phyloP scores from a whole-genome alignment of 1,140 invertebrate species.

The Prorops nasuta region DNA sequence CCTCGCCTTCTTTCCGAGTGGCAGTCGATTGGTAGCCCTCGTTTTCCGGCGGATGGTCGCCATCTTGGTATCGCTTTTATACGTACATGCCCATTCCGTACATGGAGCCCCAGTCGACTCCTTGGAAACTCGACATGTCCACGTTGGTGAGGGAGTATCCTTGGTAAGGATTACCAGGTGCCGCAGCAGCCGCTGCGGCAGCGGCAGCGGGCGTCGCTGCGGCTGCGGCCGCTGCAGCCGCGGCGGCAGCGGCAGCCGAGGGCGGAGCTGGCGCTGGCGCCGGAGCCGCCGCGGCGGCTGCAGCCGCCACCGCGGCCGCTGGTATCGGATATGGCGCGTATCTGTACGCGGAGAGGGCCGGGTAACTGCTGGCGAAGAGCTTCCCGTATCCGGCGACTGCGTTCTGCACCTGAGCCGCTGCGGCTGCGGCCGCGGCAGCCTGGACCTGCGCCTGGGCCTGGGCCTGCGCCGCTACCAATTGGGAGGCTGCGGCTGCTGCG shows the following conservation, averaged over 20 bases:
- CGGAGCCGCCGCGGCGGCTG: slow-evolving; percentile 56
- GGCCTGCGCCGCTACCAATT: slow-evolving; percentile 59
- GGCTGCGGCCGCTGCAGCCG: slow-evolving; percentile 44
- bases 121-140: slow-evolving; percentile 88
- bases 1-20: no score
- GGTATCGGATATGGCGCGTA: slow-evolving; percentile 71
- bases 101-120: slow-evolving; percentile 85
- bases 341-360: slow-evolving; percentile 67
- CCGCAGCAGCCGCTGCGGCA: slow-evolving; percentile 58
- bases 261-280: slow-evolving; percentile 55
- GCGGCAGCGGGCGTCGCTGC: slow-evolving; percentile 58
- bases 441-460: slow-evolving; percentile 60
- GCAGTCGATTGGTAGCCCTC: no score
- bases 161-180: slow-evolving; percentile 71
- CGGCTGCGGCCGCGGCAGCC: slow-evolving; percentile 58
- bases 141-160: slow-evolving; percentile 83
- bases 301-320: slow-evolving; percentile 61
- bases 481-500: slow-evolving; percentile 54
- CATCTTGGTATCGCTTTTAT: no score
- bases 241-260: slow-evolving; percentile 53
- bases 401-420: slow-evolving; percentile 62
- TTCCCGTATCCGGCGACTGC: slow-evolving; percentile 70
- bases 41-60: not conserved
- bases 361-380: slow-evolving; percentile 60
- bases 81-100: slow-evolving; percentile 90